Evolutionary conservation across 1,140 invertebrate genomes (phyloP), one percentile per base, ranked within the genome.

Genomic region (Drosophila truncata): DNA sequence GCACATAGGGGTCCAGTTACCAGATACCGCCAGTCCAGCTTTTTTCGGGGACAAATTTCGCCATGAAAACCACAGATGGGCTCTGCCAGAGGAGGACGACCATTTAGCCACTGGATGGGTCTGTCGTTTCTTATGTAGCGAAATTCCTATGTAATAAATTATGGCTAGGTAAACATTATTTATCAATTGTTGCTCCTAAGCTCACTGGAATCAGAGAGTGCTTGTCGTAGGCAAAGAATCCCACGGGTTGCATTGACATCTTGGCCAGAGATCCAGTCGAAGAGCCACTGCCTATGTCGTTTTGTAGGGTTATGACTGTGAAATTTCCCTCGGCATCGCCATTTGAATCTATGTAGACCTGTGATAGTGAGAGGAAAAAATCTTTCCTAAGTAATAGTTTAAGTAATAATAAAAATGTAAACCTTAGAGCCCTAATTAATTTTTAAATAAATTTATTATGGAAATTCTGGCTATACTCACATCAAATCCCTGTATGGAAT

Each of bases 261-360:
- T 78, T 94, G 67, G 75, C 94, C 91, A 62, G 90, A 1, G 91
- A 92, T 25, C 60, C 71, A 0, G 25, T 13, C 6, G 70, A 37
- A 8, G 58, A 54, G 5, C 46, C 65, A n/a, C 44, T 69, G 33
- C 42, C 75, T 6, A 57, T 71, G 79, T 96, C 95, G 71, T 94
- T 94, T 41, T 96, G 94, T n/a, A 96, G 93, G 1, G 96, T 95
- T 14, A 98, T 95, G 2, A 98, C 95, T 0, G 97, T 97, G 91
- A 97, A 98, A 93, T 98, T 98, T 3, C 97, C 97, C 87, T 98
- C 97, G 0, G 98, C 97, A 91, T 98, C 97, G 2, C 97, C 97
- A 90, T 97, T 97, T 5, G 94, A 94, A 87, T 98, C 97, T 72
- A 98, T 98, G 65, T 95, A 95, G 1, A 97, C 96, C 95, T 97